A percentile compares a stretch with the other conserved stretches of the same genome.
These are phyloP conservation scores for Brevimyrus niger DNA, from an alignment of 2,113 vertebrate genomes.

Conservation along the genomic window DNA sequence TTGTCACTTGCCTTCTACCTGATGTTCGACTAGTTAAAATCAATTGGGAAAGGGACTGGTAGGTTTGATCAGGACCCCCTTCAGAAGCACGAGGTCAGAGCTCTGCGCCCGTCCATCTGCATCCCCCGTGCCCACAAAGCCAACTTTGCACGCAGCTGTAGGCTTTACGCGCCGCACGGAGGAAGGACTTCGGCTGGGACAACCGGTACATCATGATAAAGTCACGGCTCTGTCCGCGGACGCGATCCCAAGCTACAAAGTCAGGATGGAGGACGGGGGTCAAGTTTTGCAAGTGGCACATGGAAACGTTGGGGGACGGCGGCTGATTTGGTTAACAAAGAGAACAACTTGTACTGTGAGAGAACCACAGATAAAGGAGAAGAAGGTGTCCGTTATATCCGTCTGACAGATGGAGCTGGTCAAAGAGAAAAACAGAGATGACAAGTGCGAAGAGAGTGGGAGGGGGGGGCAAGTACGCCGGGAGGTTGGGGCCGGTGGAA, in stretches of 20 bases:
- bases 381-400: neutral
- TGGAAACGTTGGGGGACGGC: neutral
- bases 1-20: neutral
- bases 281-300: neutral
- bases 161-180: neutral
- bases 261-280: neutral
- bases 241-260: neutral
- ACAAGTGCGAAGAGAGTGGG: neutral
- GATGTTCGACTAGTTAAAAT: neutral
- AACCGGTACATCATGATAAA: neutral
- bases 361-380: neutral
- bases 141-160: neutral
- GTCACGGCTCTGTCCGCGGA: neutral
- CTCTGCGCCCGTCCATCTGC: neutral
- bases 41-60: neutral
- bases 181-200: neutral
- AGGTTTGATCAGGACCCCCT: neutral
- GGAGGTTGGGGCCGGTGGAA: neutral
- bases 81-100: neutral
- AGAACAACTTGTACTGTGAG: neutral
- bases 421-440: neutral
- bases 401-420: neutral
- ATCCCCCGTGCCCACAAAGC: neutral
- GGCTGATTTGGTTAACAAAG: neutral
- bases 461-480: neutral